Evolutionary conservation across 2,797 vertebrate genomes (phyloP), one percentile per base, ranked within the genome.

Genomic region (Echeneis naucrates): DNA sequence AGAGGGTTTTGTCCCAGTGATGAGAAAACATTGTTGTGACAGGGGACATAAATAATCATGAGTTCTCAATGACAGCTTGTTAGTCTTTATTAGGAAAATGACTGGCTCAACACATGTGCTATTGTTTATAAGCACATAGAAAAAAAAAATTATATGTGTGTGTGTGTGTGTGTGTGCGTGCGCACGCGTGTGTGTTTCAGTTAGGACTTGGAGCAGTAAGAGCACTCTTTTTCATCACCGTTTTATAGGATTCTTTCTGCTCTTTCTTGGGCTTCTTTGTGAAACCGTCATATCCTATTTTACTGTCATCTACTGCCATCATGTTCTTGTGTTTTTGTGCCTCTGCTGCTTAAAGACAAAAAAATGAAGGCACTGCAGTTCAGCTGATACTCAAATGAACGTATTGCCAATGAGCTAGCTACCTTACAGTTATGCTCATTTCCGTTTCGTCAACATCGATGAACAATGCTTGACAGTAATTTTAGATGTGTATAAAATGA

Each of bases 1-100:
- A 60, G 72, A 67, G 57, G 59, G 35, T 62, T 64, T 64, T 80
- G 82, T 87, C 55, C 71, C 24, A 0, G 19, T 42, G 40, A 78
- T 75, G 70, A 75, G 71, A 76, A 86, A 83, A 67, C 55, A 48
- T 42, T 68, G 52, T 52, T 50, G 44, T 62, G 55, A 80, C 52
- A 23, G 44, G 61, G 23, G 51, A 51, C 79, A 89, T 89, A 89
- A 88, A 92, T 86, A 87, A 85, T 72, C 71, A 69, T 78, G 65
- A 80, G 81, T 67, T 80, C 73, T 62, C 78, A 78, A 72, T 81
- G 89, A 89, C 83, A 85, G 87, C 86, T 87, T 88, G 76, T 87
- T 84, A 76, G 87, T 88, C 71, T 91, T 89, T 87, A 88, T 86
- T 87, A 88, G 88, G 52, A 64, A 78, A 88, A 86, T 84, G 64